Evolutionary conservation across 2,797 vertebrate genomes (phyloP), one percentile per base, ranked within the genome.

Genomic region (Enteromius thamalakanensis): DNA sequence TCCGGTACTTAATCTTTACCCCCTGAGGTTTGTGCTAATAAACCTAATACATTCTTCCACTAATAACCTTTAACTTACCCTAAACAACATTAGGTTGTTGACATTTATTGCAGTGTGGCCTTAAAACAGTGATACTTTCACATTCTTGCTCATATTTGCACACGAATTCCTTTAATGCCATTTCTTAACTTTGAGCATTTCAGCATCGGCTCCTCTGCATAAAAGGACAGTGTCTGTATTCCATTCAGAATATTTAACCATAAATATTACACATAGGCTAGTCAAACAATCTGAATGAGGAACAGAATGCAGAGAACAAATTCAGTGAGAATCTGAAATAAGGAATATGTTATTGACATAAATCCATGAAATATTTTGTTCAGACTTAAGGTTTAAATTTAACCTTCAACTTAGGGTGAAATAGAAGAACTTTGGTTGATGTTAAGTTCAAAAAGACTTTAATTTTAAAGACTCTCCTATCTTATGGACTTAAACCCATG

Each of bases 1-100:
- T 26, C 60, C 6, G 47, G 55, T 34, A 17, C 9, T 75, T 53
- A 65, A 64, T 37, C 70, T 21, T 65, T 51, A 53, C 19, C 40
- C 21, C 53, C 53, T 71, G 15, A 70, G 37, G 42, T 37, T 34
- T 51, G 40, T 53, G 8, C 58, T 68, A 67, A 53, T 82, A 45
- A 82, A 82, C 37, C 49, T n/a, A 58, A 42, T 76, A n/a, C 12
- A 76, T 23, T 58, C 34, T 76, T 75, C 23, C 72, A 45, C 37
- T 68, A 68, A 64, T 42, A 32, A 42, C 47, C 9, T 37, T 51
- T 65, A 17, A 45, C 12, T 7, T n/a, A 6, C 23, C 37, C 17
- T 72, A 45, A n/a, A 60, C 70, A 8, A 40, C n/a, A 67, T 40
- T n/a, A 37, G 40, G 62, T 12, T 17, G 7, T 17, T n/a, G 15